phyloP scores from a whole-genome alignment of 2,113 vertebrate species.

The Orthonyx spaldingii region DNA sequence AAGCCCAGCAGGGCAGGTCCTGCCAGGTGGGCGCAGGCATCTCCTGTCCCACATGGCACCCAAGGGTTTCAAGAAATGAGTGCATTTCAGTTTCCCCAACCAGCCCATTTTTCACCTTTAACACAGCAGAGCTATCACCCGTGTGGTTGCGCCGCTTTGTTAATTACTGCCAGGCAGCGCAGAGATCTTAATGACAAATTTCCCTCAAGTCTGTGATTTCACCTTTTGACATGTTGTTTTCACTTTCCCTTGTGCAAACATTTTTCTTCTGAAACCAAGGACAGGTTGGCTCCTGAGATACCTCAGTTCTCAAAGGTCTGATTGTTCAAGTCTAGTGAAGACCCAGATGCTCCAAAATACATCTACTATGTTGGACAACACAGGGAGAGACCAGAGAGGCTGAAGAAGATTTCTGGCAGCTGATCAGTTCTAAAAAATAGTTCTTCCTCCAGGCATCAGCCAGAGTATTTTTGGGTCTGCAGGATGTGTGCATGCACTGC shows the following conservation, averaged over 20 bases:
- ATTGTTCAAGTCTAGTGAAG: not conserved
- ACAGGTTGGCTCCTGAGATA: not conserved
- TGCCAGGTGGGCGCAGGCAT: not conserved
- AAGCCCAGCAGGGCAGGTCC: not conserved
- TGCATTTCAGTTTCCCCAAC: not conserved
- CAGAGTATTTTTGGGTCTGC: not conserved
- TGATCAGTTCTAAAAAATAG: not conserved
- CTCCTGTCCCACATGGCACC: not conserved
- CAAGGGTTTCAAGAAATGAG: not conserved
- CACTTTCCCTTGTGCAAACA: not conserved
- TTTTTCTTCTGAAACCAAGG: not conserved
- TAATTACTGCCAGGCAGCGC: not conserved
- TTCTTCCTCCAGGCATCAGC: not conserved
- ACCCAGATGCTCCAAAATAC: not conserved
- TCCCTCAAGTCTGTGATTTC: not conserved
- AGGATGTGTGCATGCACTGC: not conserved
- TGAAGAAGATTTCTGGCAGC: not conserved
- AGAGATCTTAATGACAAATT: not conserved
- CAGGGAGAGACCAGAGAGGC: not conserved
- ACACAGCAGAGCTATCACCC: not conserved
- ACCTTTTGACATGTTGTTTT: not conserved
- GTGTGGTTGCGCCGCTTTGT: fast-evolving
- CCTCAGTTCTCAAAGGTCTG: not conserved
- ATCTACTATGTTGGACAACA: not conserved
- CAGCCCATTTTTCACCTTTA: not conserved